These are phyloP conservation scores for Anodontia alba DNA, from an alignment of 2,888 invertebrate genomes.

Conservation along the genomic window DNA sequence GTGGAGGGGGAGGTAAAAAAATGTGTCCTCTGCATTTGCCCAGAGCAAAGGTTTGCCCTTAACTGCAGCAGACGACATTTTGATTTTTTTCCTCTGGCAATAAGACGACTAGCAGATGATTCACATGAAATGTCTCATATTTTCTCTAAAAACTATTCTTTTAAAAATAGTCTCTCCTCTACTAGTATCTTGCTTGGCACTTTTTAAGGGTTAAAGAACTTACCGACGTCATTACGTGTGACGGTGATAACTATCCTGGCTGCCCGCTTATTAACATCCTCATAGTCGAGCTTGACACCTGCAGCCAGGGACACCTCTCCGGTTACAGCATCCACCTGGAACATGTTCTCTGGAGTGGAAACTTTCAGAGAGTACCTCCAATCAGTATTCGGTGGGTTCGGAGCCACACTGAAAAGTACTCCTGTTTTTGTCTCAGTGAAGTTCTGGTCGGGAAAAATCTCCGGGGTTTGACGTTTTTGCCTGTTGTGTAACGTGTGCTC, in stretches of 20 bases:
- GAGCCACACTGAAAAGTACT: conserved; percentile 24
- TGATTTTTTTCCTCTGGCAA: no score
- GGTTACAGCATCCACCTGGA: conserved; percentile 26
- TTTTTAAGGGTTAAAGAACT: no score
- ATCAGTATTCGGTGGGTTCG: not conserved
- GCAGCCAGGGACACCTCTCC: conserved; percentile 31
- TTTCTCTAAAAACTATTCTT: no score
- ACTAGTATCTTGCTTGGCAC: no score
- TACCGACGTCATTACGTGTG: conserved; percentile 24
- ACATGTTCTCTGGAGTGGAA: conserved; percentile 44
- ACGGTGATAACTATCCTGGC: conserved; percentile 24
- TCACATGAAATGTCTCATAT: no score
- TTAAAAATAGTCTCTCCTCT: no score
- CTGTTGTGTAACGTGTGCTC: not conserved
- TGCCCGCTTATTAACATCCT: conserved; percentile 13
- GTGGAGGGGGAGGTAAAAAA: no score
- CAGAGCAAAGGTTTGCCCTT: no score
- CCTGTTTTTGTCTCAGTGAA: conserved; percentile 48
- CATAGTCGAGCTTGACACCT: conserved; percentile 47
- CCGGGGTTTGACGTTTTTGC: conserved; percentile 27
- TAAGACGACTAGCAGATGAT: no score
- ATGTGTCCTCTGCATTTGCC: no score
- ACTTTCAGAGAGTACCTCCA: conserved; percentile 34
- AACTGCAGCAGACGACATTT: no score
- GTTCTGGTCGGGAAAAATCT: not conserved